Evolutionary conservation across 1,140 invertebrate genomes (phyloP), one percentile per base, ranked within the genome.

Genomic region (Amyelois transitella): DNA sequence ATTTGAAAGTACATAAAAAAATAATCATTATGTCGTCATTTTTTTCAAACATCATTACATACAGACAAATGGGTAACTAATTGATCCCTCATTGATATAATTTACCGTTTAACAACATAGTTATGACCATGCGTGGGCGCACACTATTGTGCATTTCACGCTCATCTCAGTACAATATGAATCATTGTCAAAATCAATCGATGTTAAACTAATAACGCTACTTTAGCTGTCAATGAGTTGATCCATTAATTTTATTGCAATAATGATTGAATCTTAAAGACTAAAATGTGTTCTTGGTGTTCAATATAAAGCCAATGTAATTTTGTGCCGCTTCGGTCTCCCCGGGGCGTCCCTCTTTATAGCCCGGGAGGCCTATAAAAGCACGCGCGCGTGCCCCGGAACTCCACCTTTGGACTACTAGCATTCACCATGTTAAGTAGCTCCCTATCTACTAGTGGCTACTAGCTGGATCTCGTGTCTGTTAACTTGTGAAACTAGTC

Each of bases 81-180:
- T 65, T 65, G 60, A 65, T 60, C 52, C 54, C 32, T 61, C 32
- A 64, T 66, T 58, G 60, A 64, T 51, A 64, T 51, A 50, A 51
- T 51, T 64, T 68, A 72, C 69, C 65, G 69, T 72, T 71, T 49
- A 60, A 63, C 55, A 70, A 61, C 68, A 70, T 60, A 60, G 55
- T 63, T 65, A 61, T 54, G 45, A 21, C 53, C 20, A 52, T 1
- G 14, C n/a, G 70, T 70, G 58, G 67, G 70, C 62, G 70, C 6
- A 10, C 21, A 38, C 53, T 48, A 60, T 60, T 60, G 58, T 55
- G 51, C 17, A 45, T 18, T 21, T n/a, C 24, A 47, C 14, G 22
- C 22, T 48, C 45, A 20, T 21, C 19, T 17, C 10, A 25, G 12
- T 43, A 50, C 47, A 51, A 18, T n/a, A 43, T 59, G 57, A 59